Evolutionary conservation across 2,797 vertebrate species (phyloP).

Genomic region (Chlorospingus flavigularis): DNA sequence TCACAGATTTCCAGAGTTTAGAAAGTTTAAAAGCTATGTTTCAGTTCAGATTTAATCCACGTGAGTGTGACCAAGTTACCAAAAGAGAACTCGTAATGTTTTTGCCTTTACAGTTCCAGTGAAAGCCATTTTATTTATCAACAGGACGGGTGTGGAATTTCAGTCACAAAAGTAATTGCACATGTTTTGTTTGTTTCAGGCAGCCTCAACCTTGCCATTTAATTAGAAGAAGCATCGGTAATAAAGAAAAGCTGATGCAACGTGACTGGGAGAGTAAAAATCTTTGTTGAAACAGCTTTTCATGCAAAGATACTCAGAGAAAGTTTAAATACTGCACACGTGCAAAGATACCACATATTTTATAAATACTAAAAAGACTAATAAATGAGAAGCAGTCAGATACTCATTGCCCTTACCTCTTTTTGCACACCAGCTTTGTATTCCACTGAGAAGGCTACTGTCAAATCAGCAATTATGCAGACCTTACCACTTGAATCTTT

Average conservation of each 20-base stretch:
- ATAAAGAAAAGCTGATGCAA: background rate
- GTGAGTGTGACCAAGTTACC: background rate
- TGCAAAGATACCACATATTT: background rate
- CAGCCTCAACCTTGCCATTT: background rate
- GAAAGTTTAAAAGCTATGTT: background rate
- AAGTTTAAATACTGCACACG: rapidly evolving
- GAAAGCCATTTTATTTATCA: background rate
- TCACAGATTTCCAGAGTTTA: background rate
- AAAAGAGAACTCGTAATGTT: background rate
- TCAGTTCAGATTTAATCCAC: background rate
- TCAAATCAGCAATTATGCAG: conserved; percentile 88
- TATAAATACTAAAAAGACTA: background rate
- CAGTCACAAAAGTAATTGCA: background rate
- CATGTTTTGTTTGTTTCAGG: background rate
- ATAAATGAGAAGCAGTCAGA: background rate
- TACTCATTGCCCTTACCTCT: conserved; percentile 35
- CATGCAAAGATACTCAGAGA: background rate
- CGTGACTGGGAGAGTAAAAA: background rate
- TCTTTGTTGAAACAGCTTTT: background rate
- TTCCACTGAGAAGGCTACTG: conserved; percentile 78
- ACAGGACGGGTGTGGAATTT: background rate
- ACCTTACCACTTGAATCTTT: conserved; percentile 73
- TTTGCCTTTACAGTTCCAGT: background rate
- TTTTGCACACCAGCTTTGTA: conserved; percentile 62
- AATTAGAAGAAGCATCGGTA: background rate